Evolutionary conservation across 2,113 vertebrate genomes (phyloP), one percentile per base, ranked within the genome.

Genomic region (Actenoides lindsayi): DNA sequence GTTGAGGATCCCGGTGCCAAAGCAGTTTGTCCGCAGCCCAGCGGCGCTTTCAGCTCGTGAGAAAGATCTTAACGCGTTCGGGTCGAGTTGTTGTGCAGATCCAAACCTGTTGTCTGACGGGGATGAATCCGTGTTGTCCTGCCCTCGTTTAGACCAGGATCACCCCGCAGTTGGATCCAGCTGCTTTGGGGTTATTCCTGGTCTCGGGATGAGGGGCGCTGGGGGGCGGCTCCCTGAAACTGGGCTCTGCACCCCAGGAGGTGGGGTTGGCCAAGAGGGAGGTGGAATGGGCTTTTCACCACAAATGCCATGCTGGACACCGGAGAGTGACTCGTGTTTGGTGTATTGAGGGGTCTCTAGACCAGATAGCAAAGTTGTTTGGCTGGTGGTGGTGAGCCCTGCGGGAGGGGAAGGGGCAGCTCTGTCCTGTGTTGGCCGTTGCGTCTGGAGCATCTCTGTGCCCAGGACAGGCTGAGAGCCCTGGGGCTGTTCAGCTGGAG

Each of bases 261-360:
- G 44, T n/a, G 74, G 39, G 19, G 6, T 4, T 44, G 60, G 10
- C 2, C 50, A 51, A 51, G 50, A 51, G 24, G 50, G 50, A 51
- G 30, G 19, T 80, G 50, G n/a, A 46, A 6, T 0, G 1, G 31
- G 15, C 12, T 56, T 35, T 5, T 12, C 33, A 1, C 2, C 5
- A 3, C 37, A 13, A 48, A 24, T 2, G 3, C 24, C 0, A 0
- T 5, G 21, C 27, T 7, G 9, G 44, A 59, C 10, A 51, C 33
- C 57, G 4, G 63, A 28, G 31, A 31, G 11, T 1, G 1, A 37
- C n/a, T 33, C 2, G 14, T 1, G 11, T 21, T 31, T 5, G 42
- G n/a, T 1, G 2, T 28, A 10, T 5, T 0, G 33, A 33, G 73
- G 20, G 37, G 12, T 21, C 5, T 19, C 13, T 6, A 9, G 50